These are phyloP conservation scores for Lissonota sp. DNA, from an alignment of 2,888 invertebrate genomes.

Conservation along the genomic window DNA sequence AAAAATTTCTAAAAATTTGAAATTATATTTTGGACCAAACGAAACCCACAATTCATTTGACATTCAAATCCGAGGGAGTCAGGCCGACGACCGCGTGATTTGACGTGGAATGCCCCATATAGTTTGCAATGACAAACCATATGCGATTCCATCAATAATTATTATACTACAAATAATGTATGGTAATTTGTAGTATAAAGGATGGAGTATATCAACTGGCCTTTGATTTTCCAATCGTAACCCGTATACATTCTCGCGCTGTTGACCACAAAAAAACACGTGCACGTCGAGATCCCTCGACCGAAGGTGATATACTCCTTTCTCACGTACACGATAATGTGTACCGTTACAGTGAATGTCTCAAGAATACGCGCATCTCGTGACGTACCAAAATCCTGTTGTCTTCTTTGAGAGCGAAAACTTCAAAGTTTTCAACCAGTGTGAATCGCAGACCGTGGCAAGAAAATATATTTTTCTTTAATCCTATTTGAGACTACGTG, in stretches of 20 bases:
- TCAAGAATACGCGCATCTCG: conserved; percentile 26
- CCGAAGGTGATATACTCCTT: conserved; percentile 28
- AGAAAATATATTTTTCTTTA: not conserved
- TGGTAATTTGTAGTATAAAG: too few species aligned
- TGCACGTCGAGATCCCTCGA: conserved; percentile 9
- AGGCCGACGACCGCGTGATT: too few species aligned
- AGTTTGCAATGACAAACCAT: too few species aligned
- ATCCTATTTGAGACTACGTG: too few species aligned
- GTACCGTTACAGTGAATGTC: conserved; percentile 50
- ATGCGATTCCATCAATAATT: too few species aligned
- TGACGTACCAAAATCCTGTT: not conserved
- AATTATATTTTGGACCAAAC: too few species aligned
- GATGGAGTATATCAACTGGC: not conserved
- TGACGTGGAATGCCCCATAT: too few species aligned
- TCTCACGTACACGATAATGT: conserved; percentile 30
- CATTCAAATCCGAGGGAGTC: too few species aligned
- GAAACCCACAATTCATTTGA: too few species aligned
- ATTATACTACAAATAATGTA: too few species aligned
- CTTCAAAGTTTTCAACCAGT: conserved; percentile 29
- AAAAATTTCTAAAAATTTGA: too few species aligned
- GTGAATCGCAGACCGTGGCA: conserved; percentile 11
- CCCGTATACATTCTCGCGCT: conserved; percentile 36
- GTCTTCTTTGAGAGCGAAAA: conserved; percentile 29
- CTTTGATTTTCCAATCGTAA: conserved; percentile 47
- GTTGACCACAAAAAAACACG: not conserved